These are phyloP conservation scores for Cochlearius cochlearius DNA, from an alignment of 2,113 vertebrate genomes.

Conservation along the genomic window DNA sequence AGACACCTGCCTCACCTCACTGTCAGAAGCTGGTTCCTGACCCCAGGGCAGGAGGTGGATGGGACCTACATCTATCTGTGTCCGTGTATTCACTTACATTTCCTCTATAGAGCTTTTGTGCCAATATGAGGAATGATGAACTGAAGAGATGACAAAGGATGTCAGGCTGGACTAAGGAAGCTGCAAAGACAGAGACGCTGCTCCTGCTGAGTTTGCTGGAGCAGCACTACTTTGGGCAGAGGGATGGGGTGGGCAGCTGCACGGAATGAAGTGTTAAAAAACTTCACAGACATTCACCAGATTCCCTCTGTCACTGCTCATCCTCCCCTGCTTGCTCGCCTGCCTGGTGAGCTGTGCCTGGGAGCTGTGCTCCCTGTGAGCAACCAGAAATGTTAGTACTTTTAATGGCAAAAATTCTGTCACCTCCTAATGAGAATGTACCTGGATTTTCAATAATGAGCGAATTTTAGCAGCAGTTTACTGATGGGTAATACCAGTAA, in stretches of 20 bases:
- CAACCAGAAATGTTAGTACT: not conserved
- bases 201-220: not conserved
- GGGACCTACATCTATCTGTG: fast-evolving
- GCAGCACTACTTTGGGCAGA: not conserved
- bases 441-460: not conserved
- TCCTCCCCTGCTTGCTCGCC: not conserved
- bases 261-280: not conserved
- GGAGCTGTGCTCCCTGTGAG: not conserved
- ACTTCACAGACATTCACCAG: not conserved
- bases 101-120: not conserved
- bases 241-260: not conserved
- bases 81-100: not conserved
- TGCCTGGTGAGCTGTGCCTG: not conserved
- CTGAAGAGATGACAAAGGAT: not conserved
- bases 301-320: not conserved
- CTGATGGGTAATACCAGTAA: not conserved
- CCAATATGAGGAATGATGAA: not conserved
- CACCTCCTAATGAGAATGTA: not conserved
- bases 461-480: not conserved
- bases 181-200: not conserved
- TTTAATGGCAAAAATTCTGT: not conserved
- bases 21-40: not conserved
- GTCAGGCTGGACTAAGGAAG: not conserved
- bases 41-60: not conserved
- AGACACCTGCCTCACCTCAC: not conserved